Conservation (phyloP, 2,888 invertebrate genomes). For the Blastobasis adustella region DNA sequence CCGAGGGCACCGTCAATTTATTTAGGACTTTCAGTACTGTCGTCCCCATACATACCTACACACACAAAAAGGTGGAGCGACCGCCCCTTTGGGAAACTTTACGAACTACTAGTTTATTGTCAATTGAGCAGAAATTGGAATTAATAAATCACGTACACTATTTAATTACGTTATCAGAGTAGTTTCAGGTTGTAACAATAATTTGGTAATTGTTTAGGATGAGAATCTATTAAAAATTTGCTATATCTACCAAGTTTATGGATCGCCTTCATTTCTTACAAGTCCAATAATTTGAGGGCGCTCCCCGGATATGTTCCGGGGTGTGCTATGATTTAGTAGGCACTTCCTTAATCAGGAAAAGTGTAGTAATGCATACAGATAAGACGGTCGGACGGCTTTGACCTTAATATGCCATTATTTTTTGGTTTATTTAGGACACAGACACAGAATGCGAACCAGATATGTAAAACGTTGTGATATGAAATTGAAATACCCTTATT, state of each 20-base stretch:
- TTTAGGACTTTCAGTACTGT: conserved; percentile 37
- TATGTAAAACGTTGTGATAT: too few species aligned
- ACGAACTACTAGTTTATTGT: neutral
- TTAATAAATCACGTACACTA: too few species aligned
- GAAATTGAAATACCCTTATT: too few species aligned
- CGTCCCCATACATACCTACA: conserved; percentile 1
- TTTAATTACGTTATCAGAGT: too few species aligned
- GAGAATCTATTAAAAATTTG: too few species aligned
- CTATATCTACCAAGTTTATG: too few species aligned
- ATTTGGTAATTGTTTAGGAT: too few species aligned
- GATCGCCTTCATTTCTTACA: neutral
- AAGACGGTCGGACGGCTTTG: neutral
- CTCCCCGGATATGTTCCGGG: conserved; percentile 37
- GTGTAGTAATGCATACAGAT: conserved; percentile 26
- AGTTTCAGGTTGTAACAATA: too few species aligned
- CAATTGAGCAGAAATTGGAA: too few species aligned
- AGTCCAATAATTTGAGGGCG: conserved; percentile 24
- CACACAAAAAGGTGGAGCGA: neutral
- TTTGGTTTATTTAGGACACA: too few species aligned
- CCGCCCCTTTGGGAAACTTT: neutral
- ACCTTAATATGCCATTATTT: too few species aligned
- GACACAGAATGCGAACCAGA: too few species aligned
- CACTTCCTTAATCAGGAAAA: conserved; percentile 50
- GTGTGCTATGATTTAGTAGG: conserved; percentile 45
- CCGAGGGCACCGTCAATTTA: conserved; percentile 44